A percentile compares a stretch with the other conserved stretches of the same genome.
phyloP scores from a whole-genome alignment of 2,797 vertebrate genomes.

The Gila robusta region DNA sequence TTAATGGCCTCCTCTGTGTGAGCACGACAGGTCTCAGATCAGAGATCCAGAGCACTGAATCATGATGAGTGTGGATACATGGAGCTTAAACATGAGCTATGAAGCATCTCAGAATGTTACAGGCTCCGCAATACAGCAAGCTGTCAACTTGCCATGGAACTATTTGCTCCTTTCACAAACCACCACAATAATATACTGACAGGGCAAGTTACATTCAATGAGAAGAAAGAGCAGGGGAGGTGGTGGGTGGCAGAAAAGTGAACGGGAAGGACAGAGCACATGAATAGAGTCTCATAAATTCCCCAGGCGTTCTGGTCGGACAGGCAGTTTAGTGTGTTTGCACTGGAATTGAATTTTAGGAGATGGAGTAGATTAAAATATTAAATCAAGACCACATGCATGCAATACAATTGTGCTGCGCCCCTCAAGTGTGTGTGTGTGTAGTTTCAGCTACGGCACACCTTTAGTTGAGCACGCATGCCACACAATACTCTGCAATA shows the following conservation, averaged over 20 bases:
- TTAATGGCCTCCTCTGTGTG: slow-evolving; percentile 7
- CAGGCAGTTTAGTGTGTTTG: slow-evolving; percentile 59
- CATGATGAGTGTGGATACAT: slow-evolving; percentile 7
- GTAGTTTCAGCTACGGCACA: background rate
- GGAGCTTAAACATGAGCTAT: background rate
- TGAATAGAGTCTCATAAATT: slow-evolving; percentile 40
- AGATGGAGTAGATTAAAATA: slow-evolving; percentile 65
- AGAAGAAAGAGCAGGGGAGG: background rate
- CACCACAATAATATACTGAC: slow-evolving; percentile 15
- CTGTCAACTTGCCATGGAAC: background rate
- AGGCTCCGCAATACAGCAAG: background rate
- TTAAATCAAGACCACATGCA: slow-evolving; percentile 66
- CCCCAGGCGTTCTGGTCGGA: background rate
- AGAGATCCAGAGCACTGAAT: slow-evolving; percentile 10
- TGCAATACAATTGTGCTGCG: slow-evolving; percentile 25
- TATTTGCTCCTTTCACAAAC: slow-evolving; percentile 18
- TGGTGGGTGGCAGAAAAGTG: background rate
- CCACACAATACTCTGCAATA: slow-evolving; percentile 1
- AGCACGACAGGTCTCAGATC: slow-evolving; percentile 3
- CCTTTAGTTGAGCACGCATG: background rate
- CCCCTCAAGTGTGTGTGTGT: slow-evolving; percentile 5
- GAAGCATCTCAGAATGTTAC: slow-evolving; percentile 21
- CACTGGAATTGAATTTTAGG: slow-evolving; percentile 63
- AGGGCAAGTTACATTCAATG: background rate
- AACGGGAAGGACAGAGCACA: background rate